A percentile compares a stretch with the other conserved stretches of the same genome.
Evolutionary conservation across 2,888 invertebrate genomes (phyloP).

Genomic region (Plebejus melissa): DNA sequence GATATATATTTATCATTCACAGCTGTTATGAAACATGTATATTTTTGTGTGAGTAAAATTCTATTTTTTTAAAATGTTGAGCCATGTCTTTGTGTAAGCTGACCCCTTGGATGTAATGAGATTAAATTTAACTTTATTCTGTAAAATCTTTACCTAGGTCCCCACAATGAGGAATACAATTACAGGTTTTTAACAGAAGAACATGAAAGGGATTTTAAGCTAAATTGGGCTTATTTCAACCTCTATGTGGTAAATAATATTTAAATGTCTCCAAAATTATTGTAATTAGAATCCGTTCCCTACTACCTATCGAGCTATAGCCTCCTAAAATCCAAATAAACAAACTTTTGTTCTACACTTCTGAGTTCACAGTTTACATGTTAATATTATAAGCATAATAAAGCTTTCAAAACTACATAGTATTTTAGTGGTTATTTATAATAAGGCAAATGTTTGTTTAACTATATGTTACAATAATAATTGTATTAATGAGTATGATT

Average conservation of each 20-base stretch:
- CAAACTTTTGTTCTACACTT: background rate
- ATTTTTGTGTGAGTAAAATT: background rate
- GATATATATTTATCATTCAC: background rate
- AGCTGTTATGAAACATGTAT: background rate
- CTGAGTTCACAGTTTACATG: background rate
- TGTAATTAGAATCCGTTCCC: background rate
- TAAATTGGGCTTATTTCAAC: constrained; percentile 6
- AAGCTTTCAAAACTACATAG: background rate
- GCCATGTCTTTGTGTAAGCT: background rate
- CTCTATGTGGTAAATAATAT: constrained; percentile 22
- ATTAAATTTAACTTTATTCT: constrained; percentile 18
- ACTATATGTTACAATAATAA: background rate
- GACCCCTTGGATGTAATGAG: constrained; percentile 2
- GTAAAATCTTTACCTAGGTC: background rate
- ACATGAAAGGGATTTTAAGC: background rate
- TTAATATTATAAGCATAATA: background rate
- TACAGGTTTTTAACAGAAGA: constrained; percentile 10
- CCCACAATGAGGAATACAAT: background rate
- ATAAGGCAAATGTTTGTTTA: background rate
- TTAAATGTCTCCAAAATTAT: constrained; percentile 1
- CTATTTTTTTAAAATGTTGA: background rate
- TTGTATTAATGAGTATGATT: background rate
- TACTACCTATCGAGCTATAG: background rate
- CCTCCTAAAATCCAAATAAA: background rate
- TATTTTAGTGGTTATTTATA: constrained; percentile 6